phyloP scores from a whole-genome alignment of 2,113 vertebrate species.

The Dromiciops gliroides region DNA sequence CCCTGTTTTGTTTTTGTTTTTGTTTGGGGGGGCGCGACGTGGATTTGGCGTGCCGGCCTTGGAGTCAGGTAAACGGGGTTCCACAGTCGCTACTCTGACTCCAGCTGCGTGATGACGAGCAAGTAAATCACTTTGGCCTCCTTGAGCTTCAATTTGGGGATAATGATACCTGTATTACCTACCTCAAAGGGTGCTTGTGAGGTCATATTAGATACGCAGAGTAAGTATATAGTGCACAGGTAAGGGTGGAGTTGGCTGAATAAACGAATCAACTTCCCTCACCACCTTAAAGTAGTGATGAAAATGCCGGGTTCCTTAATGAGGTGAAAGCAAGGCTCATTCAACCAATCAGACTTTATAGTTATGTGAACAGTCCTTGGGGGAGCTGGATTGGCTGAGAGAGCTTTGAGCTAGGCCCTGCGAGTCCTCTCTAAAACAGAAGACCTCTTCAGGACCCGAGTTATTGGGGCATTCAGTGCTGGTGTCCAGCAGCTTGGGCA shows the following conservation, averaged over 20 bases:
- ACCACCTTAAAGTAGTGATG: neutral
- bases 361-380: neutral
- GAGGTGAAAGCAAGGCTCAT: neutral
- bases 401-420: neutral
- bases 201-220: no score
- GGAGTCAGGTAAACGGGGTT: neutral
- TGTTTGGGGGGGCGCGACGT: no score
- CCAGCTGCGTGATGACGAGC: no score
- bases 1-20: no score
- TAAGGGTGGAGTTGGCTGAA: neutral
- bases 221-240: no score
- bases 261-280: no score
- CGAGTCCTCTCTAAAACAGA: neutral
- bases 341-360: neutral
- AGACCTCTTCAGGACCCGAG: neutral
- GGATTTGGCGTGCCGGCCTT: no score
- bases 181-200: neutral
- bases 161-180: neutral
- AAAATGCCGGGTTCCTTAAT: neutral
- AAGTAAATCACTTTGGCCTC: neutral
- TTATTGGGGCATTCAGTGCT: neutral
- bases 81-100: no score
- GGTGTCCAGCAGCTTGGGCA: neutral
- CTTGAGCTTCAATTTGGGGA: neutral
- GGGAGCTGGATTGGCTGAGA: neutral